A percentile compares a stretch with the other conserved stretches of the same genome.
phyloP scores from a whole-genome alignment of 1,140 invertebrate species.

The Tachypleus tridentatus region DNA sequence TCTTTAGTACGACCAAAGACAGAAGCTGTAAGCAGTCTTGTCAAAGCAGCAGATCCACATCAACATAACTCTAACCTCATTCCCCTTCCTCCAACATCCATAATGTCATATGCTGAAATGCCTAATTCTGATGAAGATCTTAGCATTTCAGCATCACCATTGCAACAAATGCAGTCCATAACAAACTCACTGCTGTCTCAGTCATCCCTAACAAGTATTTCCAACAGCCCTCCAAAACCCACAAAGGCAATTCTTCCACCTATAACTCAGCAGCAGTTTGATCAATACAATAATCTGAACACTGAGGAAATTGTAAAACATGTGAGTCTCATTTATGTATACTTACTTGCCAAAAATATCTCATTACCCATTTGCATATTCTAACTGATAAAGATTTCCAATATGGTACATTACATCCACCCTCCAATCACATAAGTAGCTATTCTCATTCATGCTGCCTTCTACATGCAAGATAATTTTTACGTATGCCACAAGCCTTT shows the following conservation, averaged over 20 bases:
- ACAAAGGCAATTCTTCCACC: slow-evolving; percentile 92
- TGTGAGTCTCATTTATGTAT: slow-evolving; percentile 37
- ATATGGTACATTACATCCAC: too few relatives aligned
- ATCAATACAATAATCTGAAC: slow-evolving; percentile 94
- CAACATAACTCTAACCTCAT: too few relatives aligned
- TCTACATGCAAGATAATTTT: too few relatives aligned
- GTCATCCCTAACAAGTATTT: slow-evolving; percentile 41
- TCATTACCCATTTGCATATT: too few relatives aligned
- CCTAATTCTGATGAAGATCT: slow-evolving; percentile 12
- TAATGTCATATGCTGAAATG: slow-evolving; percentile 1
- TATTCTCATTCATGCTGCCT: too few relatives aligned
- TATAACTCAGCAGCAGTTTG: slow-evolving; percentile 97
- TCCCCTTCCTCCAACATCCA: too few relatives aligned
- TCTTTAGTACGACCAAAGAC: slow-evolving; percentile 65
- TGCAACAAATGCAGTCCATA: slow-evolving; percentile 95
- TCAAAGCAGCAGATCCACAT: too few relatives aligned
- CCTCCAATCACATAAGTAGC: too few relatives aligned
- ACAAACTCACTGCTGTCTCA: slow-evolving; percentile 92
- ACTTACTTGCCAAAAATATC: too few relatives aligned
- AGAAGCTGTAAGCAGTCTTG: slow-evolving; percentile 38
- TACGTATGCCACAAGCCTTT: too few relatives aligned
- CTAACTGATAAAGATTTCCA: too few relatives aligned
- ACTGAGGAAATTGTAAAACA: slow-evolving; percentile 96
- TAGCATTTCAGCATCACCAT: slow-evolving; percentile 47
- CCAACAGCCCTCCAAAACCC: slow-evolving; percentile 40